Conservation (phyloP, 2,888 invertebrate genomes). For the Mamestra brassicae region DNA sequence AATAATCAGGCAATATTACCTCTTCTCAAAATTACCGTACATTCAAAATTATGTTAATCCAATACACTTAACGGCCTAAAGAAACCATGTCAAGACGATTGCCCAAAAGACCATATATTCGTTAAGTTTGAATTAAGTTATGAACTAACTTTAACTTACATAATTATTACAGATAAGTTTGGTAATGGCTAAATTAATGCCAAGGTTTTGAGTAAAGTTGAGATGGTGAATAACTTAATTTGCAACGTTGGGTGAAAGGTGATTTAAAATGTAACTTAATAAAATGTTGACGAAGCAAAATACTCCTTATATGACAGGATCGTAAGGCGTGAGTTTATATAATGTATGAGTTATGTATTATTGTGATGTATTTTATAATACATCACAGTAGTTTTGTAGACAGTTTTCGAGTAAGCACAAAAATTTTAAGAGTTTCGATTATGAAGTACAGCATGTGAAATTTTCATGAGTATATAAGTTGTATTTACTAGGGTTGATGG, state of each 20-base stretch:
- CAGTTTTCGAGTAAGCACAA: no score
- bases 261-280: conserved; percentile 10
- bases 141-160: conserved; percentile 58
- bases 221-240: conserved; percentile 11
- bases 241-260: conserved; percentile 48
- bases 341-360: no score
- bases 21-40: background rate
- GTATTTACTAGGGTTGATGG: no score
- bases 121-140: conserved; percentile 50
- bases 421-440: no score
- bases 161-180: conserved; percentile 59
- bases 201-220: conserved; percentile 49
- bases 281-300: background rate
- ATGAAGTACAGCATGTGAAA: no score
- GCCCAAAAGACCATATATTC: conserved; percentile 45
- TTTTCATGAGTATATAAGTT: no score
- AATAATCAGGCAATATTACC: background rate
- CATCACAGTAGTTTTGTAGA: no score
- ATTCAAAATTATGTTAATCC: conserved; percentile 44
- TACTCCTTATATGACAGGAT: no score
- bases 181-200: conserved; percentile 51
- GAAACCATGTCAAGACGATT: conserved; percentile 60
- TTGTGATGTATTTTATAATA: no score
- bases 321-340: no score
- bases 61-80: conserved; percentile 33